A percentile compares a stretch with the other conserved stretches of the same genome.
phyloP scores from a whole-genome alignment of 2,888 invertebrate genomes.

The Epinotia demarniana region DNA sequence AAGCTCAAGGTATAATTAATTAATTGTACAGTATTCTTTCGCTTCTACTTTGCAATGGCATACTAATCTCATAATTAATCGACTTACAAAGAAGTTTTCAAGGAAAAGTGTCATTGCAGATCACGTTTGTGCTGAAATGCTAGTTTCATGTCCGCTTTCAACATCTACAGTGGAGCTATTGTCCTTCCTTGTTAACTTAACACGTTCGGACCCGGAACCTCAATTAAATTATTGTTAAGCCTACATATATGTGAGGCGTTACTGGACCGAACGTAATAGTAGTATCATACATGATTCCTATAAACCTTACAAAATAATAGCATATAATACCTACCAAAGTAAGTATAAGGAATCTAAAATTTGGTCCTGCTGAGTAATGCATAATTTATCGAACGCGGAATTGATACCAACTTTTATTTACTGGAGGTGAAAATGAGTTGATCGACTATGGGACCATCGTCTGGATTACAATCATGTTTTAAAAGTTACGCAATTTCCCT shows the following conservation, averaged over 20 bases:
- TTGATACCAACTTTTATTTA: too few relatives aligned
- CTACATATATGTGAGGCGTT: too few relatives aligned
- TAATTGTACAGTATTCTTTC: background rate
- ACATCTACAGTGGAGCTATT: conserved; percentile 24
- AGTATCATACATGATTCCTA: conserved; percentile 45
- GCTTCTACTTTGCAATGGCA: background rate
- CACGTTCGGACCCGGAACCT: too few relatives aligned
- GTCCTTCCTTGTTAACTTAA: background rate
- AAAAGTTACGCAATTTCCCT: too few relatives aligned
- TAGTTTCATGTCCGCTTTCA: conserved; percentile 24
- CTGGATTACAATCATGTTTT: too few relatives aligned
- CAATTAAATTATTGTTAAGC: too few relatives aligned
- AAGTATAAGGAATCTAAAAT: too few relatives aligned
- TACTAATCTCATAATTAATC: background rate
- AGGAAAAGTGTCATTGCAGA: conserved; percentile 22
- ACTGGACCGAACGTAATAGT: too few relatives aligned
- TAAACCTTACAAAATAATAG: conserved; percentile 40
- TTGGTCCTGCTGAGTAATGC: too few relatives aligned
- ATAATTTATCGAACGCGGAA: too few relatives aligned
- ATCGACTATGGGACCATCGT: too few relatives aligned
- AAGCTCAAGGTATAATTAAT: background rate
- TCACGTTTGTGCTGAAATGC: conserved; percentile 10
- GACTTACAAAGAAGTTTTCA: background rate
- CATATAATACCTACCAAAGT: background rate
- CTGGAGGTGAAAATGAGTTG: too few relatives aligned